Percentiles rank a stretch among this genome's conserved stretches.
phyloP scores from a whole-genome alignment of 2,888 invertebrate species.

The Polyommatus iphigenia region DNA sequence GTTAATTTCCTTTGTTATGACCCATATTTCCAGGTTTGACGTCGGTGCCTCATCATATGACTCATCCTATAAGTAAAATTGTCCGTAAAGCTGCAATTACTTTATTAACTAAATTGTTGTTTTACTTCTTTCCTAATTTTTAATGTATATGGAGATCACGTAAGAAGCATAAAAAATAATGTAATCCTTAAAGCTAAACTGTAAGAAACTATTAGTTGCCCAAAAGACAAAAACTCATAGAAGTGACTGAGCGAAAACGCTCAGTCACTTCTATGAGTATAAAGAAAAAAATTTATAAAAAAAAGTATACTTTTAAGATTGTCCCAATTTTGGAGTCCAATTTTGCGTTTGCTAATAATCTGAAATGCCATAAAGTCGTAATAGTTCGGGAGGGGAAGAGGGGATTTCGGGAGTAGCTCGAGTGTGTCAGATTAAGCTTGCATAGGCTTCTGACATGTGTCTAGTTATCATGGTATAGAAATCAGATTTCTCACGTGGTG shows the following conservation, averaged over 20 bases:
- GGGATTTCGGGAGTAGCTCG: too few relatives aligned
- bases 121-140: neutral
- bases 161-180: neutral
- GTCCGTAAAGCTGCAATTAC: neutral
- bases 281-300: too few relatives aligned
- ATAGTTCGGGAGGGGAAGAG: too few relatives aligned
- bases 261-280: too few relatives aligned
- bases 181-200: neutral
- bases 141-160: neutral
- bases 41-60: neutral
- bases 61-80: neutral
- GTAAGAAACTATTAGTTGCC: neutral
- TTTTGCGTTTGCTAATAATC: too few relatives aligned
- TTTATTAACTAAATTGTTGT: neutral
- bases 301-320: neutral
- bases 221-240: neutral
- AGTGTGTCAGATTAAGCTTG: too few relatives aligned
- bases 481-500: too few relatives aligned
- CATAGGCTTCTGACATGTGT: too few relatives aligned
- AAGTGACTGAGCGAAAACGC: too few relatives aligned
- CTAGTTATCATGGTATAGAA: too few relatives aligned
- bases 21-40: neutral
- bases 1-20: slow-evolving; percentile 10
- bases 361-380: too few relatives aligned
- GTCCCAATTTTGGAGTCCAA: too few relatives aligned